These are phyloP conservation scores for Pluvianellus socialis DNA, from an alignment of 2,113 vertebrate genomes.

Conservation along the genomic window DNA sequence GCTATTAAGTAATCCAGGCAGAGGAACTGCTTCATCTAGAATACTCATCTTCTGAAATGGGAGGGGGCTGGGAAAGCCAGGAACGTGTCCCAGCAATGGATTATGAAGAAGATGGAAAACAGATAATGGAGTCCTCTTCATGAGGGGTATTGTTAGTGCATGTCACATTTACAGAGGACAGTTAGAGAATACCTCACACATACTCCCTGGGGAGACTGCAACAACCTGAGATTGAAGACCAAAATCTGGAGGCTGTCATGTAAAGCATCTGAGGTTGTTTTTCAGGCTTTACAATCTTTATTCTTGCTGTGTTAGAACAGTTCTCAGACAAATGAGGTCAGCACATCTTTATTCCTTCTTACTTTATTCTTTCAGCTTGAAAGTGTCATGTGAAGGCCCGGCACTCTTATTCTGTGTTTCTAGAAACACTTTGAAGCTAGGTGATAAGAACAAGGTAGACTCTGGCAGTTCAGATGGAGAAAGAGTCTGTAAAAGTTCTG, in stretches of 20 bases:
- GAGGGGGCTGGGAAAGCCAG: not conserved
- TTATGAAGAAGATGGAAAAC: not conserved
- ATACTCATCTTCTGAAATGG: not conserved
- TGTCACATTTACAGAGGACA: not conserved
- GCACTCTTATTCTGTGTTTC: constrained; percentile 20
- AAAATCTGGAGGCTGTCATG: not conserved
- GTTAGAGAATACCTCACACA: not conserved
- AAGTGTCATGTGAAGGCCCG: not conserved
- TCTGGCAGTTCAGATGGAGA: constrained; percentile 25
- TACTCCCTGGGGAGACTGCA: not conserved
- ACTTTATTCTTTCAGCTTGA: not conserved
- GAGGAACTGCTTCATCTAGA: not conserved
- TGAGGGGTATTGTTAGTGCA: not conserved
- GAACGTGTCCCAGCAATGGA: not conserved
- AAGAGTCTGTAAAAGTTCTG: not conserved
- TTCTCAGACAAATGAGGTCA: not conserved
- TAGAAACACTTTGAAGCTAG: constrained; percentile 53
- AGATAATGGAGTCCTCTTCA: not conserved
- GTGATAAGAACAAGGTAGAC: constrained; percentile 35
- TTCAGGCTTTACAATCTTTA: not conserved
- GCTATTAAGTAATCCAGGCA: not conserved
- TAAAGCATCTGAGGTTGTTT: not conserved
- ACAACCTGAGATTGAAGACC: not conserved
- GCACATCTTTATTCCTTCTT: not conserved
- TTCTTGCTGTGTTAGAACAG: not conserved